phyloP scores from a whole-genome alignment of 2,797 vertebrate genomes.

The Sternarchorhynchus goeldii region DNA sequence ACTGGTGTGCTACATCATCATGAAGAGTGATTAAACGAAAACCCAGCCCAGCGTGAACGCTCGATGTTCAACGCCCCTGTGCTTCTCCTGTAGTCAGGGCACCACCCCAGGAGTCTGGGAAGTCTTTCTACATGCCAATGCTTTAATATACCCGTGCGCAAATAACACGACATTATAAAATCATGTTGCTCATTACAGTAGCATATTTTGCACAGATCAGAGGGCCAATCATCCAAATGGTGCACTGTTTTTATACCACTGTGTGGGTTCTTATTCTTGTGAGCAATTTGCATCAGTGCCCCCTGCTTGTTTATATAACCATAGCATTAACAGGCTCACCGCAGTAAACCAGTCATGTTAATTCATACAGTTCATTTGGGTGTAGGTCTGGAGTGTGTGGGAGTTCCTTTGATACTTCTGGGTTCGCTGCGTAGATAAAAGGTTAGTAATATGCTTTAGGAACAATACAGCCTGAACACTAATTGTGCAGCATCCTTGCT shows the following conservation, averaged over 20 bases:
- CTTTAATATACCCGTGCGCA: too few relatives aligned
- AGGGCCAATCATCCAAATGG: too few relatives aligned
- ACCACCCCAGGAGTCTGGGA: neutral
- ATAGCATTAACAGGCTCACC: neutral
- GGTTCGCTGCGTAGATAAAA: neutral
- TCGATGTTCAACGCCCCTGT: neutral
- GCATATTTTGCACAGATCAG: too few relatives aligned
- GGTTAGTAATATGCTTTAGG: neutral
- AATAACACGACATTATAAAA: too few relatives aligned
- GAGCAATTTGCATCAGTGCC: too few relatives aligned
- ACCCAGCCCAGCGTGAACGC: neutral
- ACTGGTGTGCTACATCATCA: constrained; percentile 28
- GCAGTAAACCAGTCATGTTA: neutral
- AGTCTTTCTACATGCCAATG: neutral
- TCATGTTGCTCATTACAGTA: too few relatives aligned
- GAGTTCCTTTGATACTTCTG: neutral
- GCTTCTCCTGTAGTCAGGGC: neutral
- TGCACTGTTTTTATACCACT: too few relatives aligned
- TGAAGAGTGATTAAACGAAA: constrained; percentile 5
- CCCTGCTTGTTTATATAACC: neutral
- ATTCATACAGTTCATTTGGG: neutral
- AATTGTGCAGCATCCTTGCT: neutral
- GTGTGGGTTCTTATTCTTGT: too few relatives aligned
- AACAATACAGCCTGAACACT: neutral
- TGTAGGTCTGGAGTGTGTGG: neutral